Evolutionary conservation across 2,888 invertebrate species (phyloP), one percentile per base, ranked within the genome.

Genomic region (Drosophila affinis): DNA sequence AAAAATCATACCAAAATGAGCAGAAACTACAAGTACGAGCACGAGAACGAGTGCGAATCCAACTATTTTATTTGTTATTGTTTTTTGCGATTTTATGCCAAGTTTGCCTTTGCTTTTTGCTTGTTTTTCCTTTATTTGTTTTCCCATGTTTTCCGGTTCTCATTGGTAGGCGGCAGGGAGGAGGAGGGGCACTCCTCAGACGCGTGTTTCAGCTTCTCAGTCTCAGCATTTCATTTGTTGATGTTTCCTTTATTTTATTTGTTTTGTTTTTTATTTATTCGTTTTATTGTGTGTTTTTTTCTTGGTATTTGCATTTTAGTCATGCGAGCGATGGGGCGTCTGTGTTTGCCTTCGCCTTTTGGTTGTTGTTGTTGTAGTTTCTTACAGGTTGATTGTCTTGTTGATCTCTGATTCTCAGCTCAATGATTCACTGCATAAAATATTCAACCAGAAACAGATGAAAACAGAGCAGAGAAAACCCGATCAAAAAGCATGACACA

Each of bases 231-330:
- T 54, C 61, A 48, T 70, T 74, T 61, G 57, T 76, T 71, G 57
- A 57, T 51, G 47, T 61, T 76, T 65, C 17, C 17, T 49, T 70
- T 65, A 7, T 39, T 39, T 70, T 62, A 53, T 54, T 55, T 53
- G 51, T 52, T 54, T 75, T 75, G 51, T 55, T 64, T 57, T 48
- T 73, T 57, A 62, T 76, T 57, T 47, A 55, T 77, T 76, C 53
- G 18, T 79, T 1, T 14, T 12, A 4, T 34, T 32, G 32, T 32
- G 32, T 32, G 69, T 70, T 73, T 73, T 45, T 64, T 79, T 74
- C 68, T 67, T 32, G 52, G n/a, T 76, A 76, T 75, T 74, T 83
- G 76, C 81, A 81, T 83, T 76, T 83, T 62, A 77, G 81, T 83
- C 87, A 81, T 80, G 84, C 78, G 75, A 81, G 9, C 45, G 39